Percentiles rank a stretch among this genome's conserved stretches.
These are phyloP conservation scores for Monopterus albus DNA, from an alignment of 2,113 vertebrate genomes.

Conservation along the genomic window DNA sequence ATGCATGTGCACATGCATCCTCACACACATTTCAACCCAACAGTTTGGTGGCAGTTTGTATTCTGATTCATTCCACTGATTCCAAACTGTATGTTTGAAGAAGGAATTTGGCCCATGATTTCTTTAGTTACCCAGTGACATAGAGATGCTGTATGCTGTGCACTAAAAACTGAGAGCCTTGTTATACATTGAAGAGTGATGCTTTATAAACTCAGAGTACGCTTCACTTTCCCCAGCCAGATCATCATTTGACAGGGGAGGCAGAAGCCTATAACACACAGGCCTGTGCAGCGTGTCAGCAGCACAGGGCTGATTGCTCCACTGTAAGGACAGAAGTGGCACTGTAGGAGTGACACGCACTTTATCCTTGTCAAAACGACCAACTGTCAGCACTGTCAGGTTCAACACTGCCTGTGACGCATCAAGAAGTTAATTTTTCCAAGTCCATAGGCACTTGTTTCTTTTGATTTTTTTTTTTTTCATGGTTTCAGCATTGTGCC, in stretches of 20 bases:
- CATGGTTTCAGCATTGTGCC: slow-evolving; percentile 60
- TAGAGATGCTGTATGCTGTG: slow-evolving; percentile 22
- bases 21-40: slow-evolving; percentile 25
- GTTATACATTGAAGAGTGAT: slow-evolving; percentile 50
- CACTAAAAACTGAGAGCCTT: slow-evolving; percentile 38
- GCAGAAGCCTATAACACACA: slow-evolving; percentile 25
- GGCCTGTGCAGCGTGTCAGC: slow-evolving; percentile 51
- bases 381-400: slow-evolving; percentile 57
- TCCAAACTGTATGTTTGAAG: slow-evolving; percentile 28
- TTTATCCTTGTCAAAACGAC: slow-evolving; percentile 60
- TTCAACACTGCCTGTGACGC: slow-evolving; percentile 18
- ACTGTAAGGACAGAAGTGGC: slow-evolving; percentile 43
- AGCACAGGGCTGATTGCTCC: slow-evolving; percentile 48
- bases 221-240: slow-evolving; percentile 31
- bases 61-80: slow-evolving; percentile 55
- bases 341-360: slow-evolving; percentile 36
- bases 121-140: slow-evolving; percentile 46
- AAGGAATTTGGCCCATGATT: slow-evolving; percentile 29
- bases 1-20: neutral
- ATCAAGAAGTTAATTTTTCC: slow-evolving; percentile 36
- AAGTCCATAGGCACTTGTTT: slow-evolving; percentile 26
- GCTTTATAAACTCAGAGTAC: slow-evolving; percentile 34
- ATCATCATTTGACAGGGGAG: slow-evolving; percentile 62
- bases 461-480: slow-evolving; percentile 44
- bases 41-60: slow-evolving; percentile 31